Evolutionary conservation across 2,888 invertebrate genomes (phyloP), one percentile per base, ranked within the genome.

Genomic region (Hecatera dysodea): DNA sequence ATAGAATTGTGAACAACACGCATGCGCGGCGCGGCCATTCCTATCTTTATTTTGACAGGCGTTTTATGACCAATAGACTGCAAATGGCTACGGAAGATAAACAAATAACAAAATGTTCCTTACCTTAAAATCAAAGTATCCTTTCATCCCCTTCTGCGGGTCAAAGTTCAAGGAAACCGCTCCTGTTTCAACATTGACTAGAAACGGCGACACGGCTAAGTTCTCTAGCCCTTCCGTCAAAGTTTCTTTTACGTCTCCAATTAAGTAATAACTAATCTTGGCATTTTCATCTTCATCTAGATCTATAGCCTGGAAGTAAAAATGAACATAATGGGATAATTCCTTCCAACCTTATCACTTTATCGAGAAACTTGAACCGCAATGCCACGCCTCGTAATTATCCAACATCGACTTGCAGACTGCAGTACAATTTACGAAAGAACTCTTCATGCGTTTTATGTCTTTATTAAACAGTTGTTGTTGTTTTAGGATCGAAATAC

Each of bases 141-240:
- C 99, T 90, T 99, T 99, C 99, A 99, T 99, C 67, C 98, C 98
- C 86, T 98, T 98, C 91, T 99, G 99, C 0, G 99, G 99, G 94
- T 99, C 99, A 89, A 99, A 99, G 93, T 99, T 99, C 7, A 99
- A 96, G 72, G 97, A 97, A 33, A 99, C 97, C 1, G 97, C 97
- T 0, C 99, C 99, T 0, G 98, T 98, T n/a, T 97, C 97, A 52
- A 95, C 95, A 86, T 99, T 97, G 2, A 99, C 97, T 9, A 98
- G 94, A 93, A 99, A 99, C 0, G 99, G 98, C 0, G 97, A 96
- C 36, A 97, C 97, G 48, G 97, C 97, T 64, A 99, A 96, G 88
- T 97, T 97, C 72, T 98, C 98, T 84, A 99, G 93, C 0, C 98
- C 98, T 92, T 98, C 98, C 0, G 98, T 97, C 15, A 99, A 92